Percentiles rank a stretch among this genome's conserved stretches.
phyloP scores from a whole-genome alignment of 2,797 vertebrate species.

The Sylvilagus floridanus region DNA sequence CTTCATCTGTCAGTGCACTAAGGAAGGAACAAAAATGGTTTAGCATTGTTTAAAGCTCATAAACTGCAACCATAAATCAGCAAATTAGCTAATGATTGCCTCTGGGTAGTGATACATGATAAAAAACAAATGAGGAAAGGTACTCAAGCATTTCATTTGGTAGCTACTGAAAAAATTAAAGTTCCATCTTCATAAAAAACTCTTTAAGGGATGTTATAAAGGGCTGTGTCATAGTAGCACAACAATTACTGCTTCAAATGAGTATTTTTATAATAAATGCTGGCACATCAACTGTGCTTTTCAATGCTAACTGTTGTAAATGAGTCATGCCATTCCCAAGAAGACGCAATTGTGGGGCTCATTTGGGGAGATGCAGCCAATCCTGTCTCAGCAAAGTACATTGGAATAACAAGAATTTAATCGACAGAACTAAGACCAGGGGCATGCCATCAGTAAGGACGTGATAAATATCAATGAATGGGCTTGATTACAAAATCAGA shows the following conservation, averaged over 20 bases:
- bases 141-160: constrained; percentile 83
- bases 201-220: constrained; percentile 79
- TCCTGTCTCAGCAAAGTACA: not conserved
- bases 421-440: not conserved
- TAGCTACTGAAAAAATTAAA: constrained; percentile 84
- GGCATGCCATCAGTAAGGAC: not conserved
- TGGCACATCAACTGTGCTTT: constrained; percentile 41
- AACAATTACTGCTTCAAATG: constrained; percentile 82
- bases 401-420: not conserved
- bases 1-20: constrained; percentile 62
- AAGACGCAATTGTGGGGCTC: constrained; percentile 42
- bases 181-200: constrained; percentile 83
- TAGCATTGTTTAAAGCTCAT: constrained; percentile 85
- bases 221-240: constrained; percentile 75
- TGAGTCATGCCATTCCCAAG: constrained; percentile 67
- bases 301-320: constrained; percentile 63
- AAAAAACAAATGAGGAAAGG: constrained; percentile 85
- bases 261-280: constrained; percentile 83
- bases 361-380: not conserved
- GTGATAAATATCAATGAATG: constrained; percentile 41
- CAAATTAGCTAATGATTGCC: constrained; percentile 87
- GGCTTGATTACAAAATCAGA: constrained; percentile 30
- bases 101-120: constrained; percentile 83
- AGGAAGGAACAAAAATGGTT: constrained; percentile 70
- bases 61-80: constrained; percentile 85